A percentile compares a stretch with the other conserved stretches of the same genome.
These are phyloP conservation scores for Australoheros scitulus DNA, from an alignment of 2,113 vertebrate genomes.

Conservation along the genomic window DNA sequence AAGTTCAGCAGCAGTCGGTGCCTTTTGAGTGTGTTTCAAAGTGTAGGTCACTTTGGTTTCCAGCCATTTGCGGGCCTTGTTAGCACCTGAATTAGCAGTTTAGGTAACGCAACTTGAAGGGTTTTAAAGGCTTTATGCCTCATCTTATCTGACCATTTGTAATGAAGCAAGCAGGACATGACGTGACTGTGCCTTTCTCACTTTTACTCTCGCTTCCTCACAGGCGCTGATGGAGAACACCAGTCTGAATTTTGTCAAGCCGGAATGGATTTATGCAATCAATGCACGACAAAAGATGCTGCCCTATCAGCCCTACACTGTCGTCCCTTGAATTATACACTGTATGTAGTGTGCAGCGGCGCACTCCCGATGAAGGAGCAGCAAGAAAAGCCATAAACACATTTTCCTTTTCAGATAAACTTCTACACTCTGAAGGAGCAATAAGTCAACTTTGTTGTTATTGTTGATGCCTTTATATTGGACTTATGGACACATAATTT, in stretches of 20 bases:
- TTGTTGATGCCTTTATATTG: not conserved
- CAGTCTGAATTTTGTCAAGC: conserved; percentile 88
- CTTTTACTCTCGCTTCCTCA: not conserved
- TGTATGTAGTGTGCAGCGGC: not conserved
- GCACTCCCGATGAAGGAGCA: not conserved
- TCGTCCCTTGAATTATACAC: conserved; percentile 77
- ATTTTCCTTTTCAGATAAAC: conserved; percentile 12
- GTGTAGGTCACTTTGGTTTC: not conserved
- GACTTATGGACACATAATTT: conserved; percentile 7
- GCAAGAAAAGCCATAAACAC: conserved; percentile 20
- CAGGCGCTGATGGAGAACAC: conserved; percentile 90
- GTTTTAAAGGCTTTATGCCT: not conserved
- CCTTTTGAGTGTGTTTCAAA: not conserved
- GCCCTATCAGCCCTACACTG: conserved; percentile 88
- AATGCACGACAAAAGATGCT: conserved; percentile 86
- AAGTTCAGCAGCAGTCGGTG: not conserved
- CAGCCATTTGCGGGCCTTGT: not conserved
- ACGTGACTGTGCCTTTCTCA: not conserved
- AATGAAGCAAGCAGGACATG: not conserved
- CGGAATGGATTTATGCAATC: conserved; percentile 89
- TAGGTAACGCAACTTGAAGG: not conserved
- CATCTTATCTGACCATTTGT: not conserved
- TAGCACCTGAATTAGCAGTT: conserved; percentile 4
- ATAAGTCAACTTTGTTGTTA: conserved; percentile 32
- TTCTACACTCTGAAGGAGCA: conserved; percentile 31